Evolutionary conservation across 2,113 vertebrate species (phyloP).

Genomic region (Cyphomyrus plagiostoma): DNA sequence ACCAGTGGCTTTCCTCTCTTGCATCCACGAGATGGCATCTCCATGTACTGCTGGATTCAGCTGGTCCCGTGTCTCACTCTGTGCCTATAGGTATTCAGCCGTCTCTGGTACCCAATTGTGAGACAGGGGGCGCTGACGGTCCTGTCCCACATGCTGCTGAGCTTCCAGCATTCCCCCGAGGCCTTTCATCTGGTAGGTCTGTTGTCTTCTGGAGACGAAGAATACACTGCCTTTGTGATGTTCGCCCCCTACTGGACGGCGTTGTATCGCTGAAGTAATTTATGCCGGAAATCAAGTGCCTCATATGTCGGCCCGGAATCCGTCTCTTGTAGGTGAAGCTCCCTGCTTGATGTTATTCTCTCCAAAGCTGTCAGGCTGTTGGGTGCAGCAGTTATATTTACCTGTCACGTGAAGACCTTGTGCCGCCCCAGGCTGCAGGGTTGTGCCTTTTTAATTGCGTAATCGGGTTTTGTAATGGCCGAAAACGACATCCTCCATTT

Average conservation of each 20-base stretch:
- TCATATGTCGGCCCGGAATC: too few relatives aligned
- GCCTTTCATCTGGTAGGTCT: slow-evolving; percentile 94
- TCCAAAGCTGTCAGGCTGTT: background rate
- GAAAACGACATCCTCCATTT: background rate
- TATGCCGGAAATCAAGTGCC: background rate
- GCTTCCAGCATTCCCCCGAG: slow-evolving; percentile 98
- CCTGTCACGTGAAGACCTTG: background rate
- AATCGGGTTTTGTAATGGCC: background rate
- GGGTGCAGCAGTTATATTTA: background rate
- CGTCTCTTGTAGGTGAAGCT: background rate
- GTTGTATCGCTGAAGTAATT: background rate
- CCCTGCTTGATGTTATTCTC: background rate
- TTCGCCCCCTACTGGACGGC: background rate
- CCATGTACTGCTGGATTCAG: background rate
- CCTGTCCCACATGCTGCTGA: slow-evolving; percentile 95
- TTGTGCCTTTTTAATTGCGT: background rate
- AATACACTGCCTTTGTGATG: background rate
- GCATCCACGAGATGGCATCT: background rate
- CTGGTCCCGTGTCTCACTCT: background rate
- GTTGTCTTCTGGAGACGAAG: background rate
- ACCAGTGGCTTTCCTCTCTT: background rate
- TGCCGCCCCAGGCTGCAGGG: background rate
- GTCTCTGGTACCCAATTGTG: slow-evolving; percentile 94
- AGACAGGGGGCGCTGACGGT: slow-evolving; percentile 89
- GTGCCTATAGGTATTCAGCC: slow-evolving; percentile 79